Evolutionary conservation across 1,140 invertebrate genomes (phyloP).

Genomic region (Xylocopa sonorina): DNA sequence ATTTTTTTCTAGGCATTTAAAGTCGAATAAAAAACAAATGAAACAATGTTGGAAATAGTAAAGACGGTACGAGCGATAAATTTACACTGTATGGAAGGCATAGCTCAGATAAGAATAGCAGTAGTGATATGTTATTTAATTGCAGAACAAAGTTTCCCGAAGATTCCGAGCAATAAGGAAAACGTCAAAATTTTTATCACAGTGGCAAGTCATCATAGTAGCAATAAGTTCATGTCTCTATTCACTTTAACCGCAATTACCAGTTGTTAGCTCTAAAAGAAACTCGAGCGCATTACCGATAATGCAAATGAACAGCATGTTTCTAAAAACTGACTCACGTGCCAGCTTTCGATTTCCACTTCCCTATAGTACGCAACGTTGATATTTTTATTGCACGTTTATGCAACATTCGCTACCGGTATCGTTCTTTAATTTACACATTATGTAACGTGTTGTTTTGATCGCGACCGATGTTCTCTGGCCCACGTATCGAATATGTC

Average conservation of each 20-base stretch:
- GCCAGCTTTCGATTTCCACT: not conserved
- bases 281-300: no score
- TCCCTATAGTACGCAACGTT: not conserved
- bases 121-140: not conserved
- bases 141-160: not conserved
- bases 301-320: not conserved
- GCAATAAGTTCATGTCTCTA: no score
- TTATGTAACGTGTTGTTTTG: constrained; percentile 11
- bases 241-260: no score
- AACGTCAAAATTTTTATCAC: no score
- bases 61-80: no score
- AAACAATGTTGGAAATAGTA: no score
- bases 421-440: not conserved
- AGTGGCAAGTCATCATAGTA: no score
- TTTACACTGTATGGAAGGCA: no score
- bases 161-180: not conserved
- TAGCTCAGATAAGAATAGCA: no score
- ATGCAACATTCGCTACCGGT: constrained; percentile 3
- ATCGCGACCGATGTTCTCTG: not conserved
- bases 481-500: not conserved
- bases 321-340: not conserved
- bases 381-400: constrained; percentile 7
- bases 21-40: no score
- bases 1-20: no score
- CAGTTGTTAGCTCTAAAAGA: no score